Percentiles rank a stretch among this genome's conserved stretches.
Evolutionary conservation across 2,113 vertebrate species (phyloP).

Genomic region (Electrona antarctica): DNA sequence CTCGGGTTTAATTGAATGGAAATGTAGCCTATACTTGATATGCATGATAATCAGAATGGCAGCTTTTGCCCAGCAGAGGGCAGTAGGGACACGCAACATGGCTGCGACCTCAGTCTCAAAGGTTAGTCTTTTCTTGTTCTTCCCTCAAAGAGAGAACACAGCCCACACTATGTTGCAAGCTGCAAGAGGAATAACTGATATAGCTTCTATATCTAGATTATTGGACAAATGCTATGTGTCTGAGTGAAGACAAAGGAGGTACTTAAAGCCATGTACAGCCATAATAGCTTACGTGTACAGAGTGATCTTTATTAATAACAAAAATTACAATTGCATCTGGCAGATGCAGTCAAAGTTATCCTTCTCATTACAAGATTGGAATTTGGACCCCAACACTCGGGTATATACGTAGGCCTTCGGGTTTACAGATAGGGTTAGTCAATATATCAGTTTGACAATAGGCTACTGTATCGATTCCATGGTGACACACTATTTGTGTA

Average conservation of each 20-base stretch:
- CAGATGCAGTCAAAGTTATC: too few relatives aligned
- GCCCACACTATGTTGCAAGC: background rate
- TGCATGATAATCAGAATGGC: background rate
- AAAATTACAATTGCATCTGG: too few relatives aligned
- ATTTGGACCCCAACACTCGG: too few relatives aligned
- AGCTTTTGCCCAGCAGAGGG: slow-evolving; percentile 52
- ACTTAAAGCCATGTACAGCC: too few relatives aligned
- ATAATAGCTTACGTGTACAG: too few relatives aligned
- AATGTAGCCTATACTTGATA: slow-evolving; percentile 12
- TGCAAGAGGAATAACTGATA: background rate
- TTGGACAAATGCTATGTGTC: background rate
- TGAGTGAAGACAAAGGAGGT: background rate
- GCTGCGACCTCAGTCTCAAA: background rate
- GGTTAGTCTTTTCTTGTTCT: background rate
- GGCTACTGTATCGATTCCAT: too few relatives aligned
- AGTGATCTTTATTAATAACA: too few relatives aligned
- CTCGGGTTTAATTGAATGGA: slow-evolving; percentile 44
- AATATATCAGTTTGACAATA: too few relatives aligned
- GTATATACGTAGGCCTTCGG: too few relatives aligned
- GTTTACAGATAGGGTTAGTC: too few relatives aligned
- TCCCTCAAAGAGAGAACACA: background rate
- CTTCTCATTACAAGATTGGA: too few relatives aligned
- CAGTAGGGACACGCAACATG: slow-evolving; percentile 57
- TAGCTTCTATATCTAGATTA: background rate
- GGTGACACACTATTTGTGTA: too few relatives aligned